Base-by-base conservation (phyloP, 2,113 vertebrate species). In the Amphiprion percula region DNA sequence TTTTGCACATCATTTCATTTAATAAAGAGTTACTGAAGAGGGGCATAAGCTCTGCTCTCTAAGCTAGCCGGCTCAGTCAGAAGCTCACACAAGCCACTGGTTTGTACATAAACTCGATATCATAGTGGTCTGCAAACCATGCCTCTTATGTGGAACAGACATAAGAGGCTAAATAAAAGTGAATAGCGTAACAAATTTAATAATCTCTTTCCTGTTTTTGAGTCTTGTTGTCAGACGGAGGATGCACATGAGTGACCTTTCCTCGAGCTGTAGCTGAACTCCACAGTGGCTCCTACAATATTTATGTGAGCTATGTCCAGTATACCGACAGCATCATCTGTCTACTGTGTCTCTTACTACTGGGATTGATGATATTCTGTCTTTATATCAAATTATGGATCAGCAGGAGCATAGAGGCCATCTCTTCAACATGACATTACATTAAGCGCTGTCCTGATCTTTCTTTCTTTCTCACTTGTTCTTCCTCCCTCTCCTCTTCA, bases 371-470 rank as follows among this genome's bases (percentile, higher is more conserved):
- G 69, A 41, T 74, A 52, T 49, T 67, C 50, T n/a, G 56, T 49
- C n/a, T 46, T 54, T 66, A 10, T 69, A 83, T 87, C 52, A 80
- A 60, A 80, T 80, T 70, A 80, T 59, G 49, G 73, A 77, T 59
- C 67, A 19, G 52, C n/a, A 0, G 46, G 53, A 52, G 63, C 30
- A 9, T 68, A 16, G 56, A 63, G 46, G 41, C 58, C 54, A 24
- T 28, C 69, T 58, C 55, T 54, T 74, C 61, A 67, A 64, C 58
- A 41, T 78, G 78, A 23, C 19, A 78, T 74, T 80, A 62, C 46
- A 84, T 68, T 61, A 67, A 55, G 54, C 30, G 19, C 39, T 5
- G 12, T 14, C 26, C 30, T 17, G 49, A 16, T 53, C 50, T 65
- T 58, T 61, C 58, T 59, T 33, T 70, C 41, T 63, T 24, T 56